Conservation (phyloP, 2,113 vertebrate genomes). For the Paratilapia polleni region DNA sequence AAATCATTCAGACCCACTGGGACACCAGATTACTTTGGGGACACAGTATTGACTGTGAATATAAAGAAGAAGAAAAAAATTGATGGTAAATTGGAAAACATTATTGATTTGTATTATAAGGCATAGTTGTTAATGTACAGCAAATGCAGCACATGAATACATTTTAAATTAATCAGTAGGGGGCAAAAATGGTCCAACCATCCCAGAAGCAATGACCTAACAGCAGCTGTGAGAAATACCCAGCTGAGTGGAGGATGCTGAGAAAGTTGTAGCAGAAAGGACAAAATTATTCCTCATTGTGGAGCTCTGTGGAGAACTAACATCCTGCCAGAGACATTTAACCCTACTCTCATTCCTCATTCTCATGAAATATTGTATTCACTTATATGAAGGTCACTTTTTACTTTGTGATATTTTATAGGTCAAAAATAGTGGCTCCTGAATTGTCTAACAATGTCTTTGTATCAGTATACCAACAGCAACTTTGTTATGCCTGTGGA, state of each 20-base stretch:
- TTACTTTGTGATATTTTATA: neutral
- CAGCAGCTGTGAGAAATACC: slow-evolving; percentile 23
- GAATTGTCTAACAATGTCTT: neutral
- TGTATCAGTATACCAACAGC: neutral
- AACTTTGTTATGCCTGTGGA: neutral
- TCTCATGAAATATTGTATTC: slow-evolving; percentile 10
- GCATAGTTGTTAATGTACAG: neutral
- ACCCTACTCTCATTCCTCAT: neutral
- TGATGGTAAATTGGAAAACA: neutral
- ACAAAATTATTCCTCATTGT: slow-evolving; percentile 5
- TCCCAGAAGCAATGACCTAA: slow-evolving; percentile 48
- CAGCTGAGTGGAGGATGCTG: neutral
- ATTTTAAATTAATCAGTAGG: slow-evolving; percentile 65
- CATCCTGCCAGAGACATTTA: slow-evolving; percentile 9
- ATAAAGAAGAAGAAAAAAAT: neutral
- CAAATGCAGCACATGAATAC: slow-evolving; percentile 20
- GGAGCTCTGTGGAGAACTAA: neutral
- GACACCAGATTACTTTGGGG: neutral
- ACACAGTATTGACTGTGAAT: neutral
- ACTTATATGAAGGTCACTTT: slow-evolving; percentile 2
- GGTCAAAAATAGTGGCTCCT: neutral
- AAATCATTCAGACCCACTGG: slow-evolving; percentile 4
- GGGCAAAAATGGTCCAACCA: slow-evolving; percentile 72
- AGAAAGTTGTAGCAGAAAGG: slow-evolving; percentile 5
- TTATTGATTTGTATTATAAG: slow-evolving; percentile 11